phyloP scores from a whole-genome alignment of 2,888 invertebrate genomes.

The Celastrina argiolus region DNA sequence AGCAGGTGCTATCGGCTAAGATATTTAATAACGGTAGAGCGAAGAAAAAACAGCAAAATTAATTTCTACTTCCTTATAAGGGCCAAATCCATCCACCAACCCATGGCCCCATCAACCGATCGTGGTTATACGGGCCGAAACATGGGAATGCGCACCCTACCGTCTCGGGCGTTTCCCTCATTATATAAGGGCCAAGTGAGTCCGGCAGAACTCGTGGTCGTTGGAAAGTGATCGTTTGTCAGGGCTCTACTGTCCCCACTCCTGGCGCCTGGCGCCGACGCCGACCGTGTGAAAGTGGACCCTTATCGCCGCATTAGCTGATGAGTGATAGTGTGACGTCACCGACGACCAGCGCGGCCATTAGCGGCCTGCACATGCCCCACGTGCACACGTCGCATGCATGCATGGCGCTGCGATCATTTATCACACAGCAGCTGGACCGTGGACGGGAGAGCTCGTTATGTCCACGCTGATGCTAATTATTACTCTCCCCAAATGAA shows the following conservation, averaged over 20 bases:
- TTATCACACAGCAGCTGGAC: conserved; percentile 8
- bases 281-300: neutral
- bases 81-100: too few species aligned
- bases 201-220: neutral
- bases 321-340: neutral
- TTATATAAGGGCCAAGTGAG: neutral
- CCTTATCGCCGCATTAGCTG: neutral
- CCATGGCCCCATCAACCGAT: too few species aligned
- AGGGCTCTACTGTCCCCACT: neutral
- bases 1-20: too few species aligned
- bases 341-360: neutral
- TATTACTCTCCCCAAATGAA: neutral
- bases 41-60: too few species aligned
- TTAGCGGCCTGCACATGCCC: neutral
- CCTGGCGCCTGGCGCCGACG: neutral
- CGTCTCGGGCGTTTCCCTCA: too few species aligned
- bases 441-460: neutral
- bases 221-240: neutral
- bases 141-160: too few species aligned
- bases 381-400: neutral
- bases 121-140: too few species aligned
- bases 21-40: neutral
- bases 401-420: neutral
- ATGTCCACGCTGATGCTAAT: neutral
- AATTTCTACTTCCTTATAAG: neutral